A percentile compares a stretch with the other conserved stretches of the same genome.
phyloP scores from a whole-genome alignment of 2,888 invertebrate species.

The Aporophyla nigra region DNA sequence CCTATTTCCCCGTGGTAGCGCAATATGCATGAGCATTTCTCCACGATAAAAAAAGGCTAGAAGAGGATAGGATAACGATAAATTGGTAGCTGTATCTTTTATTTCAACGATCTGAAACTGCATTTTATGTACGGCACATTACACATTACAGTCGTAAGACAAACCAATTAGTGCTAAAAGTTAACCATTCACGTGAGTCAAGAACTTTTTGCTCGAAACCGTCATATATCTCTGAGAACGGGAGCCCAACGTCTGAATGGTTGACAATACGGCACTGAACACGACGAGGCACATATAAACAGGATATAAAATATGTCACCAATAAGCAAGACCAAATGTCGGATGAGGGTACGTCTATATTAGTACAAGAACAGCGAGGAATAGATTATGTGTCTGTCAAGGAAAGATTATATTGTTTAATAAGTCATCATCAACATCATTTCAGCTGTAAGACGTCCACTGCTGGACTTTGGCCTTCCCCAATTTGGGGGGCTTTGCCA shows the following conservation, averaged over 20 bases:
- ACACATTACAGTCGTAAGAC: background rate
- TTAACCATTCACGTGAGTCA: constrained; percentile 38
- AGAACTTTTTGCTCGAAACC: constrained; percentile 54
- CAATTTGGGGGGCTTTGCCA: too few species aligned
- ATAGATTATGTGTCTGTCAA: background rate
- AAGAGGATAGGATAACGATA: too few species aligned
- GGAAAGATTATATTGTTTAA: background rate
- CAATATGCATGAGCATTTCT: too few species aligned
- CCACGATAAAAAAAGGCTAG: too few species aligned
- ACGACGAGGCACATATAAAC: constrained; percentile 76
- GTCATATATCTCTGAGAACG: constrained; percentile 70
- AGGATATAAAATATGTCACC: constrained; percentile 83
- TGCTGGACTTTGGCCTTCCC: too few species aligned
- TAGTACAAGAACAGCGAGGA: constrained; percentile 23
- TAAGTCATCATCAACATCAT: too few species aligned
- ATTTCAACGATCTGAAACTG: background rate
- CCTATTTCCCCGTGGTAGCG: too few species aligned
- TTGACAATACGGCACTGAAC: constrained; percentile 76
- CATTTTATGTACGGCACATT: background rate
- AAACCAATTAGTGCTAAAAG: constrained; percentile 33
- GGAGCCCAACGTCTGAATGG: constrained; percentile 67
- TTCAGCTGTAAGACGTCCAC: too few species aligned
- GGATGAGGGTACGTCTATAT: constrained; percentile 48
- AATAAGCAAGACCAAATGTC: constrained; percentile 79
- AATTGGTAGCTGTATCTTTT: too few species aligned